Percentiles rank a stretch among this genome's conserved stretches.
Evolutionary conservation across 2,888 invertebrate species (phyloP).

Genomic region (Monochamus alternatus): DNA sequence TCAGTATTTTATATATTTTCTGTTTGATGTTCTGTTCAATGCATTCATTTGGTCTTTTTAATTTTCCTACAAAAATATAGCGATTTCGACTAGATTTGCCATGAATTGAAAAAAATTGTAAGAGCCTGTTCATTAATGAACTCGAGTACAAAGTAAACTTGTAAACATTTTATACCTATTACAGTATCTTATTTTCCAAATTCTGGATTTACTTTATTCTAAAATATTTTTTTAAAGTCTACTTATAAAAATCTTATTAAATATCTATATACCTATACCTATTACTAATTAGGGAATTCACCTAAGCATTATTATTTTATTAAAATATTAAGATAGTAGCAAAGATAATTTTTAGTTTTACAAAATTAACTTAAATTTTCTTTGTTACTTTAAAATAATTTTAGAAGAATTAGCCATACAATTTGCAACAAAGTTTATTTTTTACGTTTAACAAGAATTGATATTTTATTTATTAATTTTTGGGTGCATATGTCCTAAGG

Average conservation of each 20-base stretch:
- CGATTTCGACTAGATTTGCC: neutral
- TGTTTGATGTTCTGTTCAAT: conserved; percentile 16
- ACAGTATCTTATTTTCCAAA: conserved; percentile 14
- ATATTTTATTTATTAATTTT: too few species aligned
- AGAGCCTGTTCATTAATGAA: conserved; percentile 7
- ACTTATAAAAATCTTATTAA: conserved; percentile 30
- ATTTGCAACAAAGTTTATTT: too few species aligned
- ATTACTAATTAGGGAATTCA: conserved; percentile 57
- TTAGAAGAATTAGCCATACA: too few species aligned
- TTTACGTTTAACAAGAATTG: too few species aligned
- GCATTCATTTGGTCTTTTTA: conserved; percentile 5
- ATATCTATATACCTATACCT: conserved; percentile 48
- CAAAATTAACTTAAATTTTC: too few species aligned
- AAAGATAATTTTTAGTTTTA: too few species aligned
- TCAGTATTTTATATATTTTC: neutral
- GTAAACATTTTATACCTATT: conserved; percentile 32
- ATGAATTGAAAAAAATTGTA: neutral
- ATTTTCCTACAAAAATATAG: neutral
- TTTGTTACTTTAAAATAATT: too few species aligned
- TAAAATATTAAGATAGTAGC: too few species aligned
- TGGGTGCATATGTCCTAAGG: too few species aligned
- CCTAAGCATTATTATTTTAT: conserved; percentile 28
- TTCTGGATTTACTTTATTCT: conserved; percentile 15
- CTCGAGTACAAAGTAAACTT: conserved; percentile 33
- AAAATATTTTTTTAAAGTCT: conserved; percentile 27